phyloP scores from a whole-genome alignment of 2,888 invertebrate species.

The Ctena decussata region DNA sequence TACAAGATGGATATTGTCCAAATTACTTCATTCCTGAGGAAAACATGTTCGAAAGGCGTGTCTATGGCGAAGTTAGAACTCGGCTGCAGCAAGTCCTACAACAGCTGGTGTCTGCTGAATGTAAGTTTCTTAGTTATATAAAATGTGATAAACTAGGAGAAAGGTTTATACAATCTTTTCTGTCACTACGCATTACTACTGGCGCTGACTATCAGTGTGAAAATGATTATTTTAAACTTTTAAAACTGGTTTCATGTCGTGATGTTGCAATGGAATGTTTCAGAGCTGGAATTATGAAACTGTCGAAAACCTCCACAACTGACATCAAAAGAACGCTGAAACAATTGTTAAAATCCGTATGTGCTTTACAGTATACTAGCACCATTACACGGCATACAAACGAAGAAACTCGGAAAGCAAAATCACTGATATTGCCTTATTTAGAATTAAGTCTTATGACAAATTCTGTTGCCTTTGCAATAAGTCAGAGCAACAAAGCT shows the following conservation, averaged over 20 bases:
- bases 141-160: background rate
- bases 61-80: background rate
- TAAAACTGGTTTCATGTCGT: background rate
- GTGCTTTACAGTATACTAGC: too few species aligned
- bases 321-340: too few species aligned
- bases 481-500: background rate
- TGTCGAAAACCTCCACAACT: too few species aligned
- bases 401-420: background rate
- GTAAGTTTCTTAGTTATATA: too few species aligned
- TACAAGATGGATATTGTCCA: background rate
- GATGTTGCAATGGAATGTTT: background rate
- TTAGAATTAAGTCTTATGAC: background rate
- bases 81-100: background rate
- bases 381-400: background rate
- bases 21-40: background rate
- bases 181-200: background rate
- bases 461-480: background rate
- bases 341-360: too few species aligned
- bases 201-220: background rate
- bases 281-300: too few species aligned
- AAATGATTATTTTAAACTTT: too few species aligned
- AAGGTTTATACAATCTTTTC: background rate
- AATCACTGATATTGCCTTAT: background rate
- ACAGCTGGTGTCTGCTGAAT: background rate
- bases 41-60: slow-evolving; percentile 5